These are phyloP conservation scores for Eubasilissa regina DNA, from an alignment of 1,140 invertebrate genomes.

Conservation along the genomic window DNA sequence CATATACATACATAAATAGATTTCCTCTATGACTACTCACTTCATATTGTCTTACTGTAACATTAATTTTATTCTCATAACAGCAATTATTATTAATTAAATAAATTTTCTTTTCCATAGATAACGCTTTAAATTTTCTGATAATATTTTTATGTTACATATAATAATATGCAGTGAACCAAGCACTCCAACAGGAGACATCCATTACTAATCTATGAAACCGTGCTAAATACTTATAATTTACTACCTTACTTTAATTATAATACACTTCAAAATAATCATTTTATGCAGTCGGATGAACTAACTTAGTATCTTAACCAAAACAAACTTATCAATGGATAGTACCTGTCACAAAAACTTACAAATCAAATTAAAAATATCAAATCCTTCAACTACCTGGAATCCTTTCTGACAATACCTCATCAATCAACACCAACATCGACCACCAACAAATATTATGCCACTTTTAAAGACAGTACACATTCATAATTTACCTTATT, in stretches of 20 bases:
- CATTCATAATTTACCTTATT: too few species aligned
- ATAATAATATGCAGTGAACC: slow-evolving; percentile 43
- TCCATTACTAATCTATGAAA: slow-evolving; percentile 57
- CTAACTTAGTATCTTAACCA: slow-evolving; percentile 49
- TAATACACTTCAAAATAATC: slow-evolving; percentile 60
- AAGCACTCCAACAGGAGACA: slow-evolving; percentile 38
- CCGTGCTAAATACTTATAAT: slow-evolving; percentile 57
- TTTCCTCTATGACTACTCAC: slow-evolving; percentile 58
- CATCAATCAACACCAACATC: not conserved
- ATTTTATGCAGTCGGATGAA: slow-evolving; percentile 58
- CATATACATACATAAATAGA: slow-evolving; percentile 59
- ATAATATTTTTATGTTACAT: slow-evolving; percentile 53
- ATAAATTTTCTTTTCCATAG: slow-evolving; percentile 60
- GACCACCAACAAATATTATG: not conserved
- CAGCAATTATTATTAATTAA: slow-evolving; percentile 59
- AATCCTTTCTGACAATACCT: not conserved
- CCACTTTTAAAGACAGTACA: too few species aligned
- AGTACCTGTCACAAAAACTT: slow-evolving; percentile 26
- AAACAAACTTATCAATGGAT: slow-evolving; percentile 50
- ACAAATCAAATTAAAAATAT: slow-evolving; percentile 21
- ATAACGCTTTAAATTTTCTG: slow-evolving; percentile 54
- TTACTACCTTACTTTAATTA: slow-evolving; percentile 53
- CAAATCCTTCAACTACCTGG: not conserved
- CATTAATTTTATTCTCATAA: slow-evolving; percentile 57
- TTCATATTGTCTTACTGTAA: slow-evolving; percentile 60